Evolutionary conservation across 1,140 invertebrate genomes (phyloP), one percentile per base, ranked within the genome.

Genomic region (Rhagoletis pomonella): DNA sequence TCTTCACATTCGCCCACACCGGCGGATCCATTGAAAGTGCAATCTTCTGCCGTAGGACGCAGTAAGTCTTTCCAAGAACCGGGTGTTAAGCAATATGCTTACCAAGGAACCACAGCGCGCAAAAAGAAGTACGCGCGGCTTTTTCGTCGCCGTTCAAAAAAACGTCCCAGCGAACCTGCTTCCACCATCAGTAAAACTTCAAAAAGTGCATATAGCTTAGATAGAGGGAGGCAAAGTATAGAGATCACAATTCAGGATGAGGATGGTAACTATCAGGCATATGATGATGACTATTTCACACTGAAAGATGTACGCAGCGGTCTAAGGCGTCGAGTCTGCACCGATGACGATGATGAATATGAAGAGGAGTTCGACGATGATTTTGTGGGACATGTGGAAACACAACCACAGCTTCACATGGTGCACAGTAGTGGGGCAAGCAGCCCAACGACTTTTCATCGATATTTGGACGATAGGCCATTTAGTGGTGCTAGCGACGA

Each of bases 51-150:
- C 7, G 91, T 92, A 60, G 90, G 90, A 6, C 91, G 92, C 19
- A 93, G 92, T 88, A 92, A 92, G 86, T 93, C 92, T 14, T 93
- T 93, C 69, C 92, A 93, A 89, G 92, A 92, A 85, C 89, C 91
- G 14, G 90, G 90, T 69, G 89, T 91, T 9, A 89, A 88, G 10
- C 19, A 85, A 29, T 85, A 87, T 42, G 19, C 29, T 29, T 29
- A 29, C 29, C 29, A 29, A 29, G 29, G 29, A 29, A 29, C 29
- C 29, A 29, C 29, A 29, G 29, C 88, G 12, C 89, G 91, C 7
- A 89, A 90, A 47, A 92, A 92, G 67, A 90, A 91, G 69, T 92
- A 92, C 39, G 89, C 90, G 14, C 89, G 91, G 12, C 86, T 92
- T 42, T 92, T 92, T 59, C 90, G 90, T 85, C 90, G 91, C 0